These are phyloP conservation scores for Bagarius yarrelli DNA, from an alignment of 2,113 vertebrate genomes.

Conservation along the genomic window DNA sequence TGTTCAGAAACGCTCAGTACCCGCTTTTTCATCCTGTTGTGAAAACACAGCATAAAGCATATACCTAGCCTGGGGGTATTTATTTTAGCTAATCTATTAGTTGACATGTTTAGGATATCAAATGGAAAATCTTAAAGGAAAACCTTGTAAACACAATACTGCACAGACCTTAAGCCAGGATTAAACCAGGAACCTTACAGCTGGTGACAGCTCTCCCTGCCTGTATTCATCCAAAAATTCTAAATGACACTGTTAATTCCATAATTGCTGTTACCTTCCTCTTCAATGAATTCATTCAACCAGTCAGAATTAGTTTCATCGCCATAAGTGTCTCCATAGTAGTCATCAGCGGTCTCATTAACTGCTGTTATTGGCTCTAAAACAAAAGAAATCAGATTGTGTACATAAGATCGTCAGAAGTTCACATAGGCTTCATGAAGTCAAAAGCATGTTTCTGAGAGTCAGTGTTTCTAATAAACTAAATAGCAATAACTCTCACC, in stretches of 20 bases:
- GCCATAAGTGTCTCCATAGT: neutral
- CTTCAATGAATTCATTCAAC: neutral
- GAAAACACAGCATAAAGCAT: no score
- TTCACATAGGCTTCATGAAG: neutral
- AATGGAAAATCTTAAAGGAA: neutral
- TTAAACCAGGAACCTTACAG: neutral
- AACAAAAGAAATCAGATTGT: neutral
- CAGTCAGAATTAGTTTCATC: neutral
- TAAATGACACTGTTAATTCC: neutral
- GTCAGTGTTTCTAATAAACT: neutral
- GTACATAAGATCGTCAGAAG: neutral
- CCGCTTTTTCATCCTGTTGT: no score
- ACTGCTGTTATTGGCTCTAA: neutral
- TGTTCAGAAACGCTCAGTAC: no score
- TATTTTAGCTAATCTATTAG: neutral
- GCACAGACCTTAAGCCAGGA: neutral
- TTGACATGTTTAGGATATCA: neutral
- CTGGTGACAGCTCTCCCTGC: neutral
- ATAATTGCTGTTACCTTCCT: neutral
- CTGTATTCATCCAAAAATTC: neutral
- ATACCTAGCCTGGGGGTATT: neutral
- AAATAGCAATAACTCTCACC: slow-evolving; percentile 25
- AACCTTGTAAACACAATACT: neutral
- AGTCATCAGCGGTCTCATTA: neutral
- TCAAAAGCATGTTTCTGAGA: neutral